These are phyloP conservation scores for Notolepis coatsorum DNA, from an alignment of 2,797 vertebrate species.

Conservation along the genomic window DNA sequence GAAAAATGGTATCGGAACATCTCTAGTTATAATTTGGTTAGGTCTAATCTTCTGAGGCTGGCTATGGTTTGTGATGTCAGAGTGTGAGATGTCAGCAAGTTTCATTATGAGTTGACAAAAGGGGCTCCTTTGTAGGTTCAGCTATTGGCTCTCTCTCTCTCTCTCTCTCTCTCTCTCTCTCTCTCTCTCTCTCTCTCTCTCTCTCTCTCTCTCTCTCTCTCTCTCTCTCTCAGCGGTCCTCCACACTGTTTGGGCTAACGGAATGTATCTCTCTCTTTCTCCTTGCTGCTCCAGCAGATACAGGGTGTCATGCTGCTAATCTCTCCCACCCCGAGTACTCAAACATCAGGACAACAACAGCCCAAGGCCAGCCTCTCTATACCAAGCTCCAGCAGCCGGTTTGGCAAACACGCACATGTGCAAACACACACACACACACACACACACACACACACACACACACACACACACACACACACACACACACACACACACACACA, in stretches of 20 bases:
- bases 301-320: conserved; percentile 61
- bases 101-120: too few relatives aligned
- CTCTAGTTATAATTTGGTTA: too few relatives aligned
- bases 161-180: background rate
- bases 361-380: conserved; percentile 16
- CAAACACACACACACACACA: too few relatives aligned
- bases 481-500: too few relatives aligned
- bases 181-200: conserved; percentile 6
- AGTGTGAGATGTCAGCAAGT: too few relatives aligned
- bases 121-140: too few relatives aligned
- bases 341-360: conserved; percentile 29
- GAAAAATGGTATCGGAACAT: too few relatives aligned
- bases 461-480: background rate
- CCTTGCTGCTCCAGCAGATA: conserved; percentile 41
- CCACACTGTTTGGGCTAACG: conserved; percentile 17
- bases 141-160: background rate
- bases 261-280: conserved; percentile 9
- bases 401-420: background rate
- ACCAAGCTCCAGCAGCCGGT: conserved; percentile 9
- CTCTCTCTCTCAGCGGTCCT: background rate
- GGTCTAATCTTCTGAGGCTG: too few relatives aligned
- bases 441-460: conserved; percentile 4
- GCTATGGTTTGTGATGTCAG: too few relatives aligned
- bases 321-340: conserved; percentile 44
- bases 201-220: conserved; percentile 6